phyloP scores from a whole-genome alignment of 2,113 vertebrate genomes.

The Phaethon lepturus region DNA sequence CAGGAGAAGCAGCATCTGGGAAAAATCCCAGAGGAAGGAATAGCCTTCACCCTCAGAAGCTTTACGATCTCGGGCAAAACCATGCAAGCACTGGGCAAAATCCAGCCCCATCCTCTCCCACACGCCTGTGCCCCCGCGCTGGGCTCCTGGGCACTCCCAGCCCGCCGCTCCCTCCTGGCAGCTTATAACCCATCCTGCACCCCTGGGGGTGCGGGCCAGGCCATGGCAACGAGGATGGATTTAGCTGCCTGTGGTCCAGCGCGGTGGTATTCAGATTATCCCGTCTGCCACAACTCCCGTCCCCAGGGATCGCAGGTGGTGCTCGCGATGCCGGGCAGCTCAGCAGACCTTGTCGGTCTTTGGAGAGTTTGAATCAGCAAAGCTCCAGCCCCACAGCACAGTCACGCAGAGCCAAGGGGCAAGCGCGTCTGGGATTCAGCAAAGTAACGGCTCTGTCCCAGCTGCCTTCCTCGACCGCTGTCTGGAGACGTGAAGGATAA shows the following conservation, averaged over 20 bases:
- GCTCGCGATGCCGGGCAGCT: not conserved
- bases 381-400: not conserved
- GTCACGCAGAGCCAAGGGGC: not conserved
- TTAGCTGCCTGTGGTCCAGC: not conserved
- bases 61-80: not conserved
- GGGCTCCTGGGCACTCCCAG: not conserved
- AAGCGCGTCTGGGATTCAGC: not conserved
- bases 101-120: fast-evolving
- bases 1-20: not conserved
- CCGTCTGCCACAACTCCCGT: not conserved
- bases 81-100: not conserved
- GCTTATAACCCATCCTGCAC: not conserved
- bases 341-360: fast-evolving
- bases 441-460: not conserved
- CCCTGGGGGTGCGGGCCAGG: not conserved
- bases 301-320: not conserved
- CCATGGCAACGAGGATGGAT: not conserved
- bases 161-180: not conserved
- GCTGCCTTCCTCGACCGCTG: not conserved
- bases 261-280: not conserved
- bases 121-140: fast-evolving
- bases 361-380: not conserved
- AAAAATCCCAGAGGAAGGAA: not conserved
- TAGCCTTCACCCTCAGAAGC: not conserved
- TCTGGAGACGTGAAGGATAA: slow-evolving; percentile 10